Evolutionary conservation across 2,888 invertebrate species (phyloP).

Genomic region (Harpagoxenus sublaevis): DNA sequence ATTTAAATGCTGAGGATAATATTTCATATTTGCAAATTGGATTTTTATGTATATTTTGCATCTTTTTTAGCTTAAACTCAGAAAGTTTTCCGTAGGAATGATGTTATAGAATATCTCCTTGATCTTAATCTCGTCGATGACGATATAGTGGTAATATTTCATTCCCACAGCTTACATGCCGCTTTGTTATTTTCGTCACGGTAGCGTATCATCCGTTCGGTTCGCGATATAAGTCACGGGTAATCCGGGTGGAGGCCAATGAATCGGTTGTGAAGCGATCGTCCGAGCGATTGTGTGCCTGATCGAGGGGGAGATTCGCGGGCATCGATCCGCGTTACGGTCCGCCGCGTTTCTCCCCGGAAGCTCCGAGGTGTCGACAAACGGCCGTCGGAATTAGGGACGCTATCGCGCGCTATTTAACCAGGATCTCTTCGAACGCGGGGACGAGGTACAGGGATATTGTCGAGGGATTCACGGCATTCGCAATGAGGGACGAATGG

Average conservation of each 20-base stretch:
- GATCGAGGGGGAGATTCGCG: slow-evolving; percentile 57
- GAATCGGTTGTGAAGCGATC: slow-evolving; percentile 67
- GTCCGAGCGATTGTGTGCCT: slow-evolving; percentile 61
- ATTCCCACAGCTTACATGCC: not conserved
- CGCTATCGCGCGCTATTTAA: slow-evolving; percentile 6
- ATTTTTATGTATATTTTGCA: too few relatives aligned
- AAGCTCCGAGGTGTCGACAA: slow-evolving; percentile 29
- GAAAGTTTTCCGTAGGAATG: not conserved
- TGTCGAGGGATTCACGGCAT: not conserved
- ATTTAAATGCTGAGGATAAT: too few relatives aligned
- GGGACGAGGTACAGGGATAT: not conserved
- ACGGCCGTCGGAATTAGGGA: slow-evolving; percentile 27
- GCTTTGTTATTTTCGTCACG: slow-evolving; percentile 7
- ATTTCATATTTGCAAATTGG: too few relatives aligned
- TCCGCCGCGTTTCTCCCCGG: slow-evolving; percentile 33
- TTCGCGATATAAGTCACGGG: slow-evolving; percentile 61
- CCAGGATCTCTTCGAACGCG: not conserved
- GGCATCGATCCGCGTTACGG: slow-evolving; percentile 22
- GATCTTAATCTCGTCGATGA: not conserved
- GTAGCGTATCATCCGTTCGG: not conserved
- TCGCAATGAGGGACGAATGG: not conserved
- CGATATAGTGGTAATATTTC: not conserved
- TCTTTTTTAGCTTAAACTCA: not conserved
- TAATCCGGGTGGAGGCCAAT: slow-evolving; percentile 70
- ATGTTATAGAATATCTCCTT: not conserved